Base-by-base conservation (phyloP, 2,113 vertebrate genomes). In the Oriolus oriolus region DNA sequence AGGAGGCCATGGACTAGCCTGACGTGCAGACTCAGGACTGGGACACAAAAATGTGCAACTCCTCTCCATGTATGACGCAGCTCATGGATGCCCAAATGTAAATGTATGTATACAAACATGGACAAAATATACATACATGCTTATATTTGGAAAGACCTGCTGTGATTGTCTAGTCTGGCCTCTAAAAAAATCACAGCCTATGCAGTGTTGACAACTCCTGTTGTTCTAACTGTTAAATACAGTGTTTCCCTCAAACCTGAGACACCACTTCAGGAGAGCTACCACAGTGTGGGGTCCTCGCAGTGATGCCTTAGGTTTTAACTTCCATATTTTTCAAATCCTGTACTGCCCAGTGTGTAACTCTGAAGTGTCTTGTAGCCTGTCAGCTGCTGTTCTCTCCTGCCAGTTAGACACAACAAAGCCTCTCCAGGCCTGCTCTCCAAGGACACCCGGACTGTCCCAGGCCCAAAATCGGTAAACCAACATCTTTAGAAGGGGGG, bases 61-160 rank as follows among this genome's bases (percentile, higher is more conserved):
- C 28, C 15, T 53, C 41, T 28, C 42, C 13, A 1, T 4, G 11
- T 47, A 0, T 41, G 70, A 10, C 21, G 14, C 31, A 53, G 33
- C 28, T 85, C 27, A 19, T 12, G 71, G 57, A 12, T 69, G 41
- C 71, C 69, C 30, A 42, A 39, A 11, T 31, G 24, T 22, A 69
- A 42, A n/a, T 31, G 7, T 10, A 4, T 14, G 1, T 23, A 5
- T 8, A 8, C 22, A 50, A 39, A 47, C 9, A 27, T 0, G 1
- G 49, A 7, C 6, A 39, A 54, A 71, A 80, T n/a, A 35, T 4
- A 28, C 28, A 42, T 9, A 13, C 1, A 0, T 26, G 17, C 23
- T 81, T 60, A 1, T 21, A 35, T 60, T 53, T 74, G 31, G 24
- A 41, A 41, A 77, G 70, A 47, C 41, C 19, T 64, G 41, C 54